Evolutionary conservation across 2,113 vertebrate genomes (phyloP).

Genomic region (Willisornis vidua): DNA sequence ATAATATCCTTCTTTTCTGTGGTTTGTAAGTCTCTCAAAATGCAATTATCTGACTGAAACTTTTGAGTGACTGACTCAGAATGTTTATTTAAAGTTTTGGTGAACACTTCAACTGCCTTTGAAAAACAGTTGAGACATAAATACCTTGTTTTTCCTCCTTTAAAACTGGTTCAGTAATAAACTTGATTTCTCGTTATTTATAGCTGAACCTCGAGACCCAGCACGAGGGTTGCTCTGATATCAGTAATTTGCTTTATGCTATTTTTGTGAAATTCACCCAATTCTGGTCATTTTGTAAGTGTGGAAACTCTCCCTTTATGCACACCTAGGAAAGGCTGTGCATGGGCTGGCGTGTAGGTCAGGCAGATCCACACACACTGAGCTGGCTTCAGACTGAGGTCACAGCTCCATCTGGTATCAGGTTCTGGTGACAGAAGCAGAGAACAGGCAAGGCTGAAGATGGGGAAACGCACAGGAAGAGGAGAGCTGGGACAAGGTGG

Average conservation of each 20-base stretch:
- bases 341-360: rapidly evolving
- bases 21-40: not conserved
- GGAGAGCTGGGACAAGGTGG: not conserved
- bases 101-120: not conserved
- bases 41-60: conserved; percentile 13
- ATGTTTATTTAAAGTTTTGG: conserved; percentile 21
- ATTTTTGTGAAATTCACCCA: not conserved
- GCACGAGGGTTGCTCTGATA: not conserved
- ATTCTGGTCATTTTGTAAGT: not conserved
- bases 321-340: rapidly evolving
- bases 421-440: not conserved
- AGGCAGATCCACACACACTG: not conserved
- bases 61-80: conserved; percentile 1
- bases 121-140: not conserved
- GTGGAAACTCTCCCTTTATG: not conserved
- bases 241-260: not conserved
- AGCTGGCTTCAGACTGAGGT: not conserved
- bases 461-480: not conserved
- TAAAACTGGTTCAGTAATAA: not conserved
- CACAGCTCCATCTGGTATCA: not conserved
- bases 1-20: not conserved
- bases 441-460: not conserved
- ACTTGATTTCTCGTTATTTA: not conserved
- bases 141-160: not conserved
- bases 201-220: not conserved